phyloP scores from a whole-genome alignment of 2,888 invertebrate genomes.

The Eilema sororculum region DNA sequence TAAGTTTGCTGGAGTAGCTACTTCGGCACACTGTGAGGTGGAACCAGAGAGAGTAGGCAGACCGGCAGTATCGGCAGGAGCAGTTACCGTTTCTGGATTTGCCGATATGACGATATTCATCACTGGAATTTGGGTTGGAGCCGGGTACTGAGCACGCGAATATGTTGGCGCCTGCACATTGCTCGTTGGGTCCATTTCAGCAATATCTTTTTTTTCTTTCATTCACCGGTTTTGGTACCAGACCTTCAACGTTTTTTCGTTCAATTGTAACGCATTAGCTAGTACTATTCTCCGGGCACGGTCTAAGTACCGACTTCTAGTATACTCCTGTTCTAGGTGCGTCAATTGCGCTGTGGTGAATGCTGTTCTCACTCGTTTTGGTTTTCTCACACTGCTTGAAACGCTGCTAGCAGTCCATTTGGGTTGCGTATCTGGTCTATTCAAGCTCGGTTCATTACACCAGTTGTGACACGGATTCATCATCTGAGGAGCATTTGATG shows the following conservation, averaged over 20 bases:
- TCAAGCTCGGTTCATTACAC: constrained; percentile 23
- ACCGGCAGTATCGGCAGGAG: too few relatives aligned
- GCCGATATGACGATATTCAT: too few relatives aligned
- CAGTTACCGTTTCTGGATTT: too few relatives aligned
- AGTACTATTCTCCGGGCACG: constrained; percentile 91
- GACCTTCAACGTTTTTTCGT: neutral
- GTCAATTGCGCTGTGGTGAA: constrained; percentile 92
- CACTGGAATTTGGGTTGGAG: neutral
- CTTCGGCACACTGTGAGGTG: too few relatives aligned
- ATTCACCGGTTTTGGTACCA: constrained; percentile 15
- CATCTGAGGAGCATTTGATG: neutral
- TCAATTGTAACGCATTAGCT: constrained; percentile 44
- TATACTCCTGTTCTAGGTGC: constrained; percentile 92
- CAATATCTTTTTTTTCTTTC: neutral
- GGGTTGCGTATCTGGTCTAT: constrained; percentile 18
- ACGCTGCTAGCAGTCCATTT: constrained; percentile 30
- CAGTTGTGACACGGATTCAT: too few relatives aligned
- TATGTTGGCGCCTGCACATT: too few relatives aligned
- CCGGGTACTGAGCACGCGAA: too few relatives aligned
- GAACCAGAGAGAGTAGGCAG: too few relatives aligned
- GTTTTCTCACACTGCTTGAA: constrained; percentile 59
- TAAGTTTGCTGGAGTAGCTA: too few relatives aligned
- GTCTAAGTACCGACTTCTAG: constrained; percentile 89
- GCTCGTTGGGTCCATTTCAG: neutral
- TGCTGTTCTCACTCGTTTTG: constrained; percentile 91